These are phyloP conservation scores for Procapra przewalskii DNA, from an alignment of 2,113 vertebrate species.

Conservation along the genomic window DNA sequence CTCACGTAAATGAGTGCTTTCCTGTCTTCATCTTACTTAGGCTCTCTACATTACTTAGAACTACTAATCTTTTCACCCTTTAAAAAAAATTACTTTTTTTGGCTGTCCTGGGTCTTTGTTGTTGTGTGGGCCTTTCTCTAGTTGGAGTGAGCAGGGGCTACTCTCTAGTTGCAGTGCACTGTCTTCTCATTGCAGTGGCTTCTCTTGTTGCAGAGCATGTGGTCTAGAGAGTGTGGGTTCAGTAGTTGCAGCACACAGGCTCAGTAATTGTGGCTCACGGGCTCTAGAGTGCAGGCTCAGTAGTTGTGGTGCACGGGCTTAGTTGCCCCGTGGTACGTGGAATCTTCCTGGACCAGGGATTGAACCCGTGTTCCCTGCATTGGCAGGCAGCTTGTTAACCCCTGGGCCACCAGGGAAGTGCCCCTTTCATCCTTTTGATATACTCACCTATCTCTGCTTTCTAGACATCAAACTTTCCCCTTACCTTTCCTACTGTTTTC, in stretches of 20 bases:
- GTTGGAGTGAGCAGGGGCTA: background rate
- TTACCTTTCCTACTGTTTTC: background rate
- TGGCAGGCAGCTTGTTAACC: background rate
- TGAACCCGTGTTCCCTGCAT: background rate
- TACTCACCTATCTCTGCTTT: background rate
- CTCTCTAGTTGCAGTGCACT: background rate
- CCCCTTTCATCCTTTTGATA: background rate
- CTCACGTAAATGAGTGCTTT: background rate
- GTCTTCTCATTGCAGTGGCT: background rate
- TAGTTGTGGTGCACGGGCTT: background rate
- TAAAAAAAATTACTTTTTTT: background rate
- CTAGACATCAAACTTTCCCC: background rate
- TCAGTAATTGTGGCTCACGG: background rate
- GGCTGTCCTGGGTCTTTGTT: background rate
- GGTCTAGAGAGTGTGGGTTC: background rate
- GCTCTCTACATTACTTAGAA: background rate
- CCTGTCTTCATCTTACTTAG: background rate
- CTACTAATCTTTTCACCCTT: background rate
- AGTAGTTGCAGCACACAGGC: background rate
- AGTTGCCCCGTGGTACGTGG: background rate
- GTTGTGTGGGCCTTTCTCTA: background rate
- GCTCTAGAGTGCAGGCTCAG: background rate
- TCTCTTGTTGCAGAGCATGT: background rate
- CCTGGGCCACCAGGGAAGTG: background rate
- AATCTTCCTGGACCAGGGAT: background rate